These are phyloP conservation scores for Perca flavescens DNA, from an alignment of 2,113 vertebrate genomes.

Conservation along the genomic window DNA sequence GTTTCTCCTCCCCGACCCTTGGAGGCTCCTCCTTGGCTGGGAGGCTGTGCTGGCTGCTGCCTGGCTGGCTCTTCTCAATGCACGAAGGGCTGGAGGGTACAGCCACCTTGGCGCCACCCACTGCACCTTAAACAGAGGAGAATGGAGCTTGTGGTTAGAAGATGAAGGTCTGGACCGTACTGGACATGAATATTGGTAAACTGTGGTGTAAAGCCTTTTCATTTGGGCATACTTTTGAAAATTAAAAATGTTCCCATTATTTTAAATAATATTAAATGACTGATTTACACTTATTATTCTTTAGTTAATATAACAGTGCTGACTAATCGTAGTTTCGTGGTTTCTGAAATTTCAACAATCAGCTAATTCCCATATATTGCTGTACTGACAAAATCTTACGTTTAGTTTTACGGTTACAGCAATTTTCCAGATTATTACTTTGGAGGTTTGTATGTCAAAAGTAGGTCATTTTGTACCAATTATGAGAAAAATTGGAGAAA, in stretches of 20 bases:
- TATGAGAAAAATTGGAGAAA: background rate
- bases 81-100: slow-evolving; percentile 93
- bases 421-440: background rate
- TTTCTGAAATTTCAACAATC: background rate
- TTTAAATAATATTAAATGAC: background rate
- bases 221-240: background rate
- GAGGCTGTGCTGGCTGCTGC: slow-evolving; percentile 91
- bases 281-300: background rate
- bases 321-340: background rate
- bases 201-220: background rate
- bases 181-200: background rate
- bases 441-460: background rate
- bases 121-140: slow-evolving; percentile 99
- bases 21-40: slow-evolving; percentile 93
- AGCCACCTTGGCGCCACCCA: slow-evolving; percentile 99
- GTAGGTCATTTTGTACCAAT: background rate
- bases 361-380: background rate
- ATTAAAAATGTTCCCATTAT: too few relatives aligned
- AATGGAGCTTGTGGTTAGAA: slow-evolving; percentile 93
- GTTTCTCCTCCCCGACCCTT: slow-evolving; percentile 91
- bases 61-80: slow-evolving; percentile 91
- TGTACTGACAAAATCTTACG: too few relatives aligned
- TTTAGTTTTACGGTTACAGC: too few relatives aligned
- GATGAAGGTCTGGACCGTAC: slow-evolving; percentile 37
- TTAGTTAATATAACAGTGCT: background rate